These are phyloP conservation scores for Drosophila kohkoa DNA, from an alignment of 1,140 invertebrate genomes.

Conservation along the genomic window DNA sequence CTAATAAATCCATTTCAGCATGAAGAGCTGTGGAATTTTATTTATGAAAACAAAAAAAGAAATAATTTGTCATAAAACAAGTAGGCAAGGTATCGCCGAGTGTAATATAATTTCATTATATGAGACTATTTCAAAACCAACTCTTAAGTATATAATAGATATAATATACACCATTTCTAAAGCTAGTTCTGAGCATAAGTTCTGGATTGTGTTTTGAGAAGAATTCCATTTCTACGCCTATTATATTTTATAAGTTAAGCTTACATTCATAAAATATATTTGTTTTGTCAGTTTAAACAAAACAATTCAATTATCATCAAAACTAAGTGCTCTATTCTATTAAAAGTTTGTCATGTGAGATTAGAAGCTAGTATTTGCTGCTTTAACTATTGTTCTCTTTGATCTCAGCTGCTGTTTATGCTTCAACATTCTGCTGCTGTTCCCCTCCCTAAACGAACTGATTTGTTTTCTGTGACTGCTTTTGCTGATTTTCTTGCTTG, in stretches of 20 bases:
- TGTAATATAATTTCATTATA: too few species aligned
- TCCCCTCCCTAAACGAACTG: neutral
- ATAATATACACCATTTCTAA: too few species aligned
- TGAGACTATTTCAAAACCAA: too few species aligned
- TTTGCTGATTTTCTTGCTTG: neutral
- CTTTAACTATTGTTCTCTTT: constrained; percentile 16
- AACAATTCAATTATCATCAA: neutral
- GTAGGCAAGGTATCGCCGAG: too few species aligned
- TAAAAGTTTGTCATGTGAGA: neutral
- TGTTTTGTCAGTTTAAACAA: neutral
- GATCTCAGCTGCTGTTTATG: constrained; percentile 40
- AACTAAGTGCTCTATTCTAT: neutral
- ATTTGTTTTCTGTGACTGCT: neutral
- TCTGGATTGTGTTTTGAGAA: too few species aligned
- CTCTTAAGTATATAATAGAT: too few species aligned
- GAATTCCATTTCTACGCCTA: too few species aligned
- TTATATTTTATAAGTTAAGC: neutral
- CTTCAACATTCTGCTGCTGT: constrained; percentile 13
- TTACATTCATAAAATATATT: neutral
- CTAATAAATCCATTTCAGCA: too few species aligned
- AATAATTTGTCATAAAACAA: too few species aligned
- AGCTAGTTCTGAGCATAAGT: too few species aligned
- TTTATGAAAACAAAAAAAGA: too few species aligned
- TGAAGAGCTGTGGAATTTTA: too few species aligned
- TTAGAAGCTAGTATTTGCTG: neutral